These are phyloP conservation scores for Rutilus rutilus DNA, from an alignment of 2,113 vertebrate species.

Conservation along the genomic window DNA sequence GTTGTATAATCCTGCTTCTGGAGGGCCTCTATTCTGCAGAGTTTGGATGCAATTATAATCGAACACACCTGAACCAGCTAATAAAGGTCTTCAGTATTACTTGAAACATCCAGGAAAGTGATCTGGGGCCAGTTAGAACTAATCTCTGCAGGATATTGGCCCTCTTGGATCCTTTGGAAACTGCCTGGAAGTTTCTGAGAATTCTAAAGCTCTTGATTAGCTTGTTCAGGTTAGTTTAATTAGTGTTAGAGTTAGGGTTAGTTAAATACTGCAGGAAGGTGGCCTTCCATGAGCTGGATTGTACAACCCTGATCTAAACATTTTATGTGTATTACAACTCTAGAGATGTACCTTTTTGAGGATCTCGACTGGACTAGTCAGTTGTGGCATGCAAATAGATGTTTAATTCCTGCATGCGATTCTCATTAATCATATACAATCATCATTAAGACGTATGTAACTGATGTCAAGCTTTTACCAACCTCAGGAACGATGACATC, in stretches of 20 bases:
- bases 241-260: too few relatives aligned
- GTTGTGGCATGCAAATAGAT: neutral
- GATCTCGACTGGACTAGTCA: too few relatives aligned
- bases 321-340: too few relatives aligned
- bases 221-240: too few relatives aligned
- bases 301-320: too few relatives aligned
- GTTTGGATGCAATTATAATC: neutral
- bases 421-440: neutral
- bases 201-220: too few relatives aligned
- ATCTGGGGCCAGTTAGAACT: neutral
- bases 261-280: too few relatives aligned
- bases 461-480: neutral
- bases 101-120: neutral
- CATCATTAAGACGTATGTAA: neutral
- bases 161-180: too few relatives aligned
- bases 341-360: too few relatives aligned
- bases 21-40: neutral
- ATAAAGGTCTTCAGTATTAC: neutral
- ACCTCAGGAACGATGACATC: conserved; percentile 79
- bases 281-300: too few relatives aligned
- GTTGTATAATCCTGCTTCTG: neutral
- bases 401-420: neutral
- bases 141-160: neutral
- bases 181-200: too few relatives aligned
- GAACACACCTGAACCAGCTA: neutral